Conservation (phyloP, 2,113 vertebrate species). For the Riparia riparia region DNA sequence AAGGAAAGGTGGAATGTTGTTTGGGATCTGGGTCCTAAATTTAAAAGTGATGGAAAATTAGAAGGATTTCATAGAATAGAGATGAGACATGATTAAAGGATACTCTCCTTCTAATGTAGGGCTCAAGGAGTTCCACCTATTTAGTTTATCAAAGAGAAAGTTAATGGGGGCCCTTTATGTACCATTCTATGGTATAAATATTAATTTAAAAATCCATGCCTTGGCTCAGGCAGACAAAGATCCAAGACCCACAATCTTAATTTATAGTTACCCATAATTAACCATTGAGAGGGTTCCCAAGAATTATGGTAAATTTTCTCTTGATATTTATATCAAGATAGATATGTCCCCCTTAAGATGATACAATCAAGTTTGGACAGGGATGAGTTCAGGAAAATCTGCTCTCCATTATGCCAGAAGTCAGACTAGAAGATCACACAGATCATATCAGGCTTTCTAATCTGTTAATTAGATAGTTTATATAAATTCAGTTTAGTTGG, state of each 20-base stretch:
- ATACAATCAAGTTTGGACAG: not conserved
- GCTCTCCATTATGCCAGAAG: not conserved
- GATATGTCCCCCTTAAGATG: not conserved
- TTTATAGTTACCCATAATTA: not conserved
- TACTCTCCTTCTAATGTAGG: not conserved
- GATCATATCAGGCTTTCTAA: not conserved
- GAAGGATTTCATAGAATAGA: not conserved
- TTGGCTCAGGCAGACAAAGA: not conserved
- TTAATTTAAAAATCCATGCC: not conserved
- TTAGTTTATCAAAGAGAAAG: slow-evolving; percentile 21
- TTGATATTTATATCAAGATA: not conserved
- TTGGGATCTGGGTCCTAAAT: not conserved
- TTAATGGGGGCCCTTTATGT: not conserved
- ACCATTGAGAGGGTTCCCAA: not conserved
- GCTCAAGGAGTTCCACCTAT: not conserved
- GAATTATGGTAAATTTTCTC: not conserved
- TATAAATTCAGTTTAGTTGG: not conserved
- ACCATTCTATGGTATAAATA: not conserved
- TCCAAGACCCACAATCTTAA: not conserved
- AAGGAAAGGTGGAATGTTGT: not conserved
- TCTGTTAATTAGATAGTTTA: slow-evolving; percentile 30
- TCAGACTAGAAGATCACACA: not conserved
- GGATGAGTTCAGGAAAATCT: not conserved
- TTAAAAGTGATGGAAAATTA: not conserved
- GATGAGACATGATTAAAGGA: not conserved